Evolutionary conservation across 2,113 vertebrate species (phyloP), one percentile per base, ranked within the genome.

Genomic region (Halichoeres trimaculatus): DNA sequence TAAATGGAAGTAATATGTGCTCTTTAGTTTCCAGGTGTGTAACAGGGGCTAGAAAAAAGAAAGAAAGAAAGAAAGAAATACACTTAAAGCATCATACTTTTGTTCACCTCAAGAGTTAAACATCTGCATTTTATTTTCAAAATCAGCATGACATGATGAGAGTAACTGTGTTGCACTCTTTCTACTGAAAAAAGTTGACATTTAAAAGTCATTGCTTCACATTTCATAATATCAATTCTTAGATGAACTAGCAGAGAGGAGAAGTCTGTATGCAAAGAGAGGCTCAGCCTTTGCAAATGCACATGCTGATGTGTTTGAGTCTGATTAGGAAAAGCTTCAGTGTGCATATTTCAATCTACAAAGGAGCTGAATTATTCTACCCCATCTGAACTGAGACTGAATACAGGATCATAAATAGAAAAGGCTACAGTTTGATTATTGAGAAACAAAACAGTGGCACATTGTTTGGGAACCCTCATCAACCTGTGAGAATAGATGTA

Each of bases 231-330:
- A 11, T 26, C 16, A 43, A 3, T 14, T 11, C 4, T 26, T 45
- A 19, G 22, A 45, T 40, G 7, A 30, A 19, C 16, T 2, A 11
- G 26, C 10, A 43, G 14, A 41, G 2, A 5, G 1, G 16, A 17
- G 9, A 66, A 56, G 45, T 68, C 5, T 47, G 24, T 47, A 45
- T 56, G 65, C 38, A 43, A 55, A 45, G 24, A 24, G 12, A 48
- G 13, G 2, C 5, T 19, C n/a, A 17, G 7, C 24, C 34, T 48
- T 4, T 20, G 60, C 19, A 5, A 51, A 22, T 48, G 19, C 26
- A 48, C 9, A 35, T 4, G 1, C 5, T 35, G n/a, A 23, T 7
- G 1, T 45, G n/a, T 45, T 17, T 8, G 4, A 45, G 17, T 45
- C 40, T 61, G 47, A 40, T 63, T 35, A 8, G 61, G 30, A 36